phyloP scores from a whole-genome alignment of 2,888 invertebrate genomes.

The Calameuta pallipes region DNA sequence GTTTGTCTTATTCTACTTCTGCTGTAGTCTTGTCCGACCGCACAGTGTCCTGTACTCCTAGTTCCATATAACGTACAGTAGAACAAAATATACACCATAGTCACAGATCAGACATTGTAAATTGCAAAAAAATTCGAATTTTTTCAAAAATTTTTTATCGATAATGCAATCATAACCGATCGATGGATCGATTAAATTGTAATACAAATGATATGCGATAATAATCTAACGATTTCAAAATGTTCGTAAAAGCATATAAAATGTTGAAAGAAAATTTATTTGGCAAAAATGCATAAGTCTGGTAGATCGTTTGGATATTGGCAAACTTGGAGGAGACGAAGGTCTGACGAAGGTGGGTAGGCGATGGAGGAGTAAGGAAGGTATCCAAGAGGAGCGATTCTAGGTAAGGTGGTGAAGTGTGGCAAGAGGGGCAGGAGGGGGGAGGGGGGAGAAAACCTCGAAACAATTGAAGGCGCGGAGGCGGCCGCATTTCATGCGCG shows the following conservation, averaged over 20 bases:
- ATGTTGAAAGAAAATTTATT: background rate
- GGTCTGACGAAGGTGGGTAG: conserved; percentile 13
- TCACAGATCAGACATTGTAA: background rate
- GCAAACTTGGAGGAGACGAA: conserved; percentile 3
- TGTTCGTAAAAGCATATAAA: background rate
- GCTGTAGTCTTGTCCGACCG: background rate
- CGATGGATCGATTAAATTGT: background rate
- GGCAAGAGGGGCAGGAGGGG: conserved; percentile 20
- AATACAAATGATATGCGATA: background rate
- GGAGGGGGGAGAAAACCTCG: conserved; percentile 47
- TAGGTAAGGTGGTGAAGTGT: conserved; percentile 15
- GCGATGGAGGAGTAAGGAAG: conserved; percentile 7
- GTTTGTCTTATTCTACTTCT: background rate
- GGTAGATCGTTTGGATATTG: background rate
- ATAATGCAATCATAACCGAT: background rate
- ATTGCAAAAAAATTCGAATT: background rate
- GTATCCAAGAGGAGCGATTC: conserved; percentile 19
- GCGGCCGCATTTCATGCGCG: conserved; percentile 59
- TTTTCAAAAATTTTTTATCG: background rate
- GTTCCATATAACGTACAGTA: background rate
- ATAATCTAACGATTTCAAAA: background rate
- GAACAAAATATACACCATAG: background rate
- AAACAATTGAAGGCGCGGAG: conserved; percentile 63
- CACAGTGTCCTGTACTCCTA: background rate
- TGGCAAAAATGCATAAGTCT: background rate